A percentile compares a stretch with the other conserved stretches of the same genome.
Evolutionary conservation across 2,888 invertebrate genomes (phyloP).

Genomic region (Drosophila eohydei): DNA sequence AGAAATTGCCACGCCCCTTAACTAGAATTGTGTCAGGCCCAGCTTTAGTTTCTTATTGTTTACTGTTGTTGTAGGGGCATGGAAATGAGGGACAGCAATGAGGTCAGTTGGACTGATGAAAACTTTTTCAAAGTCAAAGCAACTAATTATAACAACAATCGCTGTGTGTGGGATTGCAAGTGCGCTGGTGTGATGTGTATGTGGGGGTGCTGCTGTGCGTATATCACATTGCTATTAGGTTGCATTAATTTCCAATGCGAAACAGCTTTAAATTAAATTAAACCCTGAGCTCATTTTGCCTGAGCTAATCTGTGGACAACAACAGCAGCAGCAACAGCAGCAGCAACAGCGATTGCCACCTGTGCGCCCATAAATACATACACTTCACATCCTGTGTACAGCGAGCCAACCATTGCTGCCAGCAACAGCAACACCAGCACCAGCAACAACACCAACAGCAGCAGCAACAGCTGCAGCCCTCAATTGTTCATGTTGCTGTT

Average conservation of each 20-base stretch:
- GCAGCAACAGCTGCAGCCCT: constrained; percentile 25
- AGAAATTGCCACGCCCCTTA: constrained; percentile 8
- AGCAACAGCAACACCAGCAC: not conserved
- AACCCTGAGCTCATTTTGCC: constrained; percentile 30
- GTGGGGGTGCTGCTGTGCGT: not conserved
- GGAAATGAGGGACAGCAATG: constrained; percentile 1
- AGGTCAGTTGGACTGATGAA: constrained; percentile 4
- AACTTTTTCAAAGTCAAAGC: constrained; percentile 20
- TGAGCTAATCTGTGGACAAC: constrained; percentile 12
- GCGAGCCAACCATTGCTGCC: constrained; percentile 9
- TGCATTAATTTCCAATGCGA: not conserved
- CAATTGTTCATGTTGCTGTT: constrained; percentile 29
- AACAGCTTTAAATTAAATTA: constrained; percentile 49
- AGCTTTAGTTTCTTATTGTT: not conserved
- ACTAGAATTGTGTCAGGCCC: not conserved
- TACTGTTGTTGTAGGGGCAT: not conserved
- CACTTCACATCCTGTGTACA: constrained; percentile 23
- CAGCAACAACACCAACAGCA: constrained; percentile 1
- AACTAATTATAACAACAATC: constrained; percentile 14
- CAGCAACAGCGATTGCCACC: constrained; percentile 36
- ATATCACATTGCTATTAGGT: not conserved
- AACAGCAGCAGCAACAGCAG: constrained; percentile 26
- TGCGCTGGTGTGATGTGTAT: constrained; percentile 6
- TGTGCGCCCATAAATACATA: constrained; percentile 41
- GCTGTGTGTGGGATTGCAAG: constrained; percentile 6